These are phyloP conservation scores for Ovis canadensis DNA, from an alignment of 2,113 vertebrate genomes.

Conservation along the genomic window DNA sequence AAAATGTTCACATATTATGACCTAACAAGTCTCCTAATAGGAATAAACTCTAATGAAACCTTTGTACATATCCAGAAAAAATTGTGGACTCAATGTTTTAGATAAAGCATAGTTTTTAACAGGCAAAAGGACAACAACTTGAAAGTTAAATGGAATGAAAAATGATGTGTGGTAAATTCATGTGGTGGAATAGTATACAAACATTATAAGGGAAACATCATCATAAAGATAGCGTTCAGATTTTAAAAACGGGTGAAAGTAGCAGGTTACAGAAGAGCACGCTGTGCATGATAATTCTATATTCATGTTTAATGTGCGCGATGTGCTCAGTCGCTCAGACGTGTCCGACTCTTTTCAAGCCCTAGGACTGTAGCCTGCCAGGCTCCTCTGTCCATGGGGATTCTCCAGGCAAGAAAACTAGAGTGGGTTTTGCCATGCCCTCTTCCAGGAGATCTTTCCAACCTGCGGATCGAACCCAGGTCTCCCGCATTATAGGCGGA, in stretches of 20 bases:
- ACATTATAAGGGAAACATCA: background rate
- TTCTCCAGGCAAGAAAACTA: background rate
- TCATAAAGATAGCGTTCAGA: background rate
- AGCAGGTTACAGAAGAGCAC: background rate
- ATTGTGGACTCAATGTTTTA: background rate
- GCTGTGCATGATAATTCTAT: background rate
- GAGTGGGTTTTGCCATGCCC: background rate
- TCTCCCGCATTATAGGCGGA: rapidly evolving
- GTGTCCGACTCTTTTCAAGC: rapidly evolving
- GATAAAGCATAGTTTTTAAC: conserved; percentile 5
- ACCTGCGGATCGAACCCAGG: background rate
- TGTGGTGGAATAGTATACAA: background rate
- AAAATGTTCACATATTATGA: background rate
- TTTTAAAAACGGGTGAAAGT: background rate
- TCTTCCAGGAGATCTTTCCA: background rate
- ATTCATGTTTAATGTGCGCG: background rate
- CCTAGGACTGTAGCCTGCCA: background rate
- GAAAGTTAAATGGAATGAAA: background rate
- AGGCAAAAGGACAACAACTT: background rate
- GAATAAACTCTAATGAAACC: background rate
- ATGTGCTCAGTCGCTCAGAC: rapidly evolving
- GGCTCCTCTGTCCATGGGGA: background rate
- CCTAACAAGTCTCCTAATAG: background rate
- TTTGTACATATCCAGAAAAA: background rate
- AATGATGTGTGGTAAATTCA: background rate